Evolutionary conservation across 2,113 vertebrate genomes (phyloP).

Genomic region (Hypocryptadius cinnamomeus): DNA sequence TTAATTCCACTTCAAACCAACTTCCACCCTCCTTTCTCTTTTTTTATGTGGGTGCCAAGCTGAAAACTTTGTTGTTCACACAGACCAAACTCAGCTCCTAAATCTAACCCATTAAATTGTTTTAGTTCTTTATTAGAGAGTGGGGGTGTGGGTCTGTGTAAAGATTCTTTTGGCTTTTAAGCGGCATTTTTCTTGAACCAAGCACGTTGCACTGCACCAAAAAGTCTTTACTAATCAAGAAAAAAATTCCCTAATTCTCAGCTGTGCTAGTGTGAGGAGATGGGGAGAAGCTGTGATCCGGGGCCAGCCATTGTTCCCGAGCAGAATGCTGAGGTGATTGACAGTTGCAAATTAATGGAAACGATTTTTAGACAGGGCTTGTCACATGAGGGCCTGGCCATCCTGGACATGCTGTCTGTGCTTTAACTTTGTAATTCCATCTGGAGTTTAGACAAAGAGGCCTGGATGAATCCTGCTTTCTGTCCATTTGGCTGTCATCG

Average conservation of each 20-base stretch:
- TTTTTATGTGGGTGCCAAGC: not conserved
- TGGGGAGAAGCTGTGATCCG: not conserved
- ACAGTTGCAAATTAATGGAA: slow-evolving; percentile 51
- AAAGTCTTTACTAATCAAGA: slow-evolving; percentile 18
- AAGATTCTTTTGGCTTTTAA: not conserved
- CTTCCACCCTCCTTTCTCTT: not conserved
- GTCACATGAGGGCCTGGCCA: slow-evolving; percentile 20
- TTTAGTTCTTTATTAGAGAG: not conserved
- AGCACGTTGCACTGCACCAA: not conserved
- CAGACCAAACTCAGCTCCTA: not conserved
- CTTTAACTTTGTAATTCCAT: slow-evolving; percentile 54
- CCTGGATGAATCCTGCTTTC: slow-evolving; percentile 45
- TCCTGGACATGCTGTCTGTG: slow-evolving; percentile 21
- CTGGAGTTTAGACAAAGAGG: slow-evolving; percentile 47
- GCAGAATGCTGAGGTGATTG: slow-evolving; percentile 51
- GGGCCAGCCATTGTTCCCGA: slow-evolving; percentile 26
- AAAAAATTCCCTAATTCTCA: not conserved
- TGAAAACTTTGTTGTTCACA: slow-evolving; percentile 3
- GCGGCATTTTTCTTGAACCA: not conserved
- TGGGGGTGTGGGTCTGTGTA: not conserved
- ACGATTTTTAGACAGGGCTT: slow-evolving; percentile 34
- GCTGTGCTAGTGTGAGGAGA: not conserved
- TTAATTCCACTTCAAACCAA: slow-evolving; percentile 21
- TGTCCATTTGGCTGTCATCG: slow-evolving; percentile 37
- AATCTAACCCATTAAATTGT: not conserved